Evolutionary conservation across 2,113 vertebrate species (phyloP).

Genomic region (Neogobius melanostomus): DNA sequence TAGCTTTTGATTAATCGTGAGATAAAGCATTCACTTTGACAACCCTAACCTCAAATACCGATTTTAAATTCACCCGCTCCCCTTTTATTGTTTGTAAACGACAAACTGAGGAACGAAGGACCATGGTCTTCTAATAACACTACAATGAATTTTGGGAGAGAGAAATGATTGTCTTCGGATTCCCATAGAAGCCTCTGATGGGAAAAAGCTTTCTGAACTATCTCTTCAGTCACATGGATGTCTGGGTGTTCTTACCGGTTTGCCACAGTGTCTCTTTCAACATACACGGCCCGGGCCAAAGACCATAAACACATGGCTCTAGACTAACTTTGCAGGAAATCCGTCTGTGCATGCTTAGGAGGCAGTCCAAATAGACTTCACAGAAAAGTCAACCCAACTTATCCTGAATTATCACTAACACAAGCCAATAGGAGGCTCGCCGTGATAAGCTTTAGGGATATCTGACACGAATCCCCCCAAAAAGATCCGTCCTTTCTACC

Average conservation of each 20-base stretch:
- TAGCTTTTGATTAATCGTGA: too few relatives aligned
- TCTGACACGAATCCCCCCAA: conserved; percentile 15
- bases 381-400: conserved; percentile 56
- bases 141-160: too few relatives aligned
- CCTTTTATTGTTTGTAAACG: too few relatives aligned
- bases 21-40: too few relatives aligned
- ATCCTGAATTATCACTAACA: conserved; percentile 58
- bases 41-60: too few relatives aligned
- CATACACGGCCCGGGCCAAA: conserved; percentile 47
- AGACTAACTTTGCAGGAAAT: conserved; percentile 52
- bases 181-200: conserved; percentile 31
- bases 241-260: conserved; percentile 31
- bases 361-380: conserved; percentile 66
- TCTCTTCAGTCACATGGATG: conserved; percentile 34
- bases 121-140: not conserved
- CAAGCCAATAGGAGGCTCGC: conserved; percentile 38
- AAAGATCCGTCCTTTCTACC: conserved; percentile 15
- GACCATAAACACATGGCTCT: conserved; percentile 47
- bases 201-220: conserved; percentile 15
- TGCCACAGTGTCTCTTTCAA: conserved; percentile 41
- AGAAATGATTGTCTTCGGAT: not conserved
- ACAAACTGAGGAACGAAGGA: not conserved
- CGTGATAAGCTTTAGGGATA: conserved; percentile 37
- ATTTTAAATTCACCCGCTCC: too few relatives aligned
- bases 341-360: conserved; percentile 39